Percentiles rank a stretch among this genome's conserved stretches.
phyloP scores from a whole-genome alignment of 2,888 invertebrate species.

The Agonum fuliginosum region DNA sequence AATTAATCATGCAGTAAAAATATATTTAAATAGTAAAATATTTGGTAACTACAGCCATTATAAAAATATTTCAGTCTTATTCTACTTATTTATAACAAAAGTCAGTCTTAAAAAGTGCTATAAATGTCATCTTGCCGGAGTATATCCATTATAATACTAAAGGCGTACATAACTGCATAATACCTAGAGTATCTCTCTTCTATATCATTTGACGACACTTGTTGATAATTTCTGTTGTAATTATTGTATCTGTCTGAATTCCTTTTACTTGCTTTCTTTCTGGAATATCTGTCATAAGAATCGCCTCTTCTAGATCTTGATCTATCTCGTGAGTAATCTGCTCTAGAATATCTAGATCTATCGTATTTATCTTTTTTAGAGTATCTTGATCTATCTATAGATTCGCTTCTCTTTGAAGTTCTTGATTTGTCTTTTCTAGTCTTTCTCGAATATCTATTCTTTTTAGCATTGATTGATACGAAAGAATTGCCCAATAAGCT shows the following conservation, averaged over 20 bases:
- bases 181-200: constrained; percentile 51
- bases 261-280: background rate
- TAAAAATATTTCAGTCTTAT: constrained; percentile 32
- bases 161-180: constrained; percentile 57
- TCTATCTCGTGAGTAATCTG: background rate
- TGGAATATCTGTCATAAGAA: constrained; percentile 21
- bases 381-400: background rate
- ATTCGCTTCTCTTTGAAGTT: background rate
- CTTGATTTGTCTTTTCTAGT: background rate
- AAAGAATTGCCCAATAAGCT: background rate
- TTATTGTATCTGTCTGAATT: background rate
- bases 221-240: constrained; percentile 31
- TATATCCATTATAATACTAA: constrained; percentile 53
- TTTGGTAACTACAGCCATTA: constrained; percentile 47
- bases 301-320: background rate
- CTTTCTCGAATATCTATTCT: constrained; percentile 1
- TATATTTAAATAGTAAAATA: constrained; percentile 25
- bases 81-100: background rate
- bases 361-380: background rate
- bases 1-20: constrained; percentile 19
- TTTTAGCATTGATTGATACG: constrained; percentile 2
- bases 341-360: constrained; percentile 12
- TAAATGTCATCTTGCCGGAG: constrained; percentile 49
- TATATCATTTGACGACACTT: constrained; percentile 12
- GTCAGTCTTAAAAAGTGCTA: constrained; percentile 33